Percentiles rank a stretch among this genome's conserved stretches.
These are phyloP conservation scores for Hemiscyllium ocellatum DNA, from an alignment of 2,113 vertebrate species.

Conservation along the genomic window DNA sequence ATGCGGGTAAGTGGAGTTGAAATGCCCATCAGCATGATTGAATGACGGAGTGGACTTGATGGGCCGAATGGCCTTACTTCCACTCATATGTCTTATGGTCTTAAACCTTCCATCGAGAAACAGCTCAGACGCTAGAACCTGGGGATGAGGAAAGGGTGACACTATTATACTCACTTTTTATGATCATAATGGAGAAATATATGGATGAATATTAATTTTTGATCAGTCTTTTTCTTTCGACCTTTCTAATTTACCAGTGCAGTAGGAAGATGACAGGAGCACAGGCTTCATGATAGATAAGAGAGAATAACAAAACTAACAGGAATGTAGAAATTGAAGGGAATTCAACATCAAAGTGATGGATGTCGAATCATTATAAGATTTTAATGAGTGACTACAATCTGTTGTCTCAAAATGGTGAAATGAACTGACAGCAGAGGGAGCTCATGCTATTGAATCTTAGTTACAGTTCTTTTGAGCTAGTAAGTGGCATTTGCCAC, in stretches of 20 bases:
- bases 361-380: background rate
- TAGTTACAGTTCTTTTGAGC: background rate
- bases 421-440: constrained; percentile 7
- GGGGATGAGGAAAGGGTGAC: background rate
- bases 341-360: background rate
- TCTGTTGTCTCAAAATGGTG: background rate
- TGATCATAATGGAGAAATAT: background rate
- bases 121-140: background rate
- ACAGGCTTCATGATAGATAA: background rate
- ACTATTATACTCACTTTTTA: background rate
- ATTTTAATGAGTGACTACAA: background rate
- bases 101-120: background rate
- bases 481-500: background rate
- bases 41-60: too few relatives aligned
- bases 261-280: background rate
- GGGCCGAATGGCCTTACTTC: too few relatives aligned
- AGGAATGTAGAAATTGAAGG: background rate
- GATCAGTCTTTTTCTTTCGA: background rate
- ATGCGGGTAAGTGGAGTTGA: too few relatives aligned
- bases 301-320: background rate
- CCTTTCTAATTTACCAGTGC: background rate
- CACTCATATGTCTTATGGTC: too few relatives aligned
- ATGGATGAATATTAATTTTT: background rate
- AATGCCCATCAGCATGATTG: too few relatives aligned
- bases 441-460: constrained; percentile 4